Evolutionary conservation across 2,113 vertebrate species (phyloP), one percentile per base, ranked within the genome.

Genomic region (Rynchops niger): DNA sequence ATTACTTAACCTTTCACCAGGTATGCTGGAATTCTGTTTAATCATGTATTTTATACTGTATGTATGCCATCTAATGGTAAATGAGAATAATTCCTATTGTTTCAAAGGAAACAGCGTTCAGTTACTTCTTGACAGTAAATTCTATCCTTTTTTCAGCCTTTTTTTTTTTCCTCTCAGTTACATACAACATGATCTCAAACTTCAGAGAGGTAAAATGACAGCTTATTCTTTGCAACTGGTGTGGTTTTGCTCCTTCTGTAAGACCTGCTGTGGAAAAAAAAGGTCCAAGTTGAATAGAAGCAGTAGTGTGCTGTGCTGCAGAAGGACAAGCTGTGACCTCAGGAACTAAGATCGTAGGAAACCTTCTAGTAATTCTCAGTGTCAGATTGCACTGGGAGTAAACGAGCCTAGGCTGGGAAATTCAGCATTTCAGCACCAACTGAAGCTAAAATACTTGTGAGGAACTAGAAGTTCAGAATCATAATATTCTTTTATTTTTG

Each of bases 11-110:
- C 94, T 97, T 97, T 97, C 82, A 96, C 83, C 89, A 82, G 71
- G 45, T 79, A 80, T 25, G 38, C 27, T 83, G 59, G 49, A 70
- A 95, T 85, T 87, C 61, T 94, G 22, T 83, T 89, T 94, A 91
- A 93, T 90, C 81, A 55, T 34, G 9, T 85, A 67, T 97, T 97
- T 96, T 66, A 22, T 93, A 97, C 96, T 94, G 95, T 97, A 47
- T 91, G 95, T 96, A 95, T 97, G 94, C 97, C 97, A 97, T 97
- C 97, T 98, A 97, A 97, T 98, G 97, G 97, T 85, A 97, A 97
- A 95, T 83, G 71, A 74, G 55, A 91, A 96, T 94, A 96, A 91
- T 80, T 72, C 14, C 70, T 86, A 82, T 95, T 95, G 88, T 96
- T 95, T 97, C 32, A 73, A 76, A 77, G 29, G 9, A 11, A 85